These are phyloP conservation scores for Drosophila mayaguana DNA, from an alignment of 2,888 invertebrate genomes.

Conservation along the genomic window DNA sequence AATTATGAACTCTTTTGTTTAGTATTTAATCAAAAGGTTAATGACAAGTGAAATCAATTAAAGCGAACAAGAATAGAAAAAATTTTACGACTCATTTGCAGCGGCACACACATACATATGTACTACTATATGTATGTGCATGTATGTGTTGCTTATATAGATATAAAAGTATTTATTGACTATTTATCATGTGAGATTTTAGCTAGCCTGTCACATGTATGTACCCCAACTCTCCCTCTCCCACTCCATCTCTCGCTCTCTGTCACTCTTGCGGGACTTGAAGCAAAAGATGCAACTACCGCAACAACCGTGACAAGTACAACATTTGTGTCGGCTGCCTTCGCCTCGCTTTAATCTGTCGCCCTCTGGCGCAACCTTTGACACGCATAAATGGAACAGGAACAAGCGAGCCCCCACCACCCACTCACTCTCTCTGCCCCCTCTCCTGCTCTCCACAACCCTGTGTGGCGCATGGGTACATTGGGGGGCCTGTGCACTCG, in stretches of 20 bases:
- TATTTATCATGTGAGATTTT: slow-evolving; percentile 41
- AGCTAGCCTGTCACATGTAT: slow-evolving; percentile 11
- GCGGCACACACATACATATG: slow-evolving; percentile 7
- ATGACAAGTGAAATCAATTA: slow-evolving; percentile 59
- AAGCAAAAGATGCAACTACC: slow-evolving; percentile 77
- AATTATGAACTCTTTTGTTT: slow-evolving; percentile 26
- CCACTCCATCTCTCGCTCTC: neutral
- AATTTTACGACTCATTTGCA: slow-evolving; percentile 57
- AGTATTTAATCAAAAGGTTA: slow-evolving; percentile 47
- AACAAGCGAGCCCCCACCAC: slow-evolving; percentile 33
- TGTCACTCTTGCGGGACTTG: slow-evolving; percentile 14
- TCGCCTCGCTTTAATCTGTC: slow-evolving; percentile 70
- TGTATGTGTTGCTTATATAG: slow-evolving; percentile 1
- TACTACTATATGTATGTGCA: neutral
- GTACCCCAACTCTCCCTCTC: neutral
- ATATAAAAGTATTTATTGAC: slow-evolving; percentile 40
- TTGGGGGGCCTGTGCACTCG: slow-evolving; percentile 31
- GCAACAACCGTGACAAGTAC: slow-evolving; percentile 81
- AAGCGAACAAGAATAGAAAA: slow-evolving; percentile 14
- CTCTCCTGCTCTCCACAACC: neutral
- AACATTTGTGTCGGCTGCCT: slow-evolving; percentile 79
- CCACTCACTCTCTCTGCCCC: neutral
- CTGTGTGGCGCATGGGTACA: slow-evolving; percentile 30
- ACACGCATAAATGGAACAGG: slow-evolving; percentile 82
- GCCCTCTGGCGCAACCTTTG: slow-evolving; percentile 78